These are phyloP conservation scores for Drosophila colorata DNA, from an alignment of 2,888 invertebrate genomes.

Conservation along the genomic window DNA sequence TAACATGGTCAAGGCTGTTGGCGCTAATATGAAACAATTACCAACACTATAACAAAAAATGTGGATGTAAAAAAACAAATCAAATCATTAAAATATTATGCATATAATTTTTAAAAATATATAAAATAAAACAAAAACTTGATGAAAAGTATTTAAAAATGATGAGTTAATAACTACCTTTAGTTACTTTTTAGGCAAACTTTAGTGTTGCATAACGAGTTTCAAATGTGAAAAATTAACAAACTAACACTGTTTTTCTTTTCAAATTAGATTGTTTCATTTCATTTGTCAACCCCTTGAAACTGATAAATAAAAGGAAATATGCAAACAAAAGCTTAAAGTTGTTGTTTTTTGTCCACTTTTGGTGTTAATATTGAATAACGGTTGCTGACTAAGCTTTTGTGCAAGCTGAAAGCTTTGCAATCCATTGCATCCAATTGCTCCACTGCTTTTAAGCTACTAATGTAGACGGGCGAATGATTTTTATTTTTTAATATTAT, in stretches of 20 bases:
- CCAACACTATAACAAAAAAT: constrained; percentile 39
- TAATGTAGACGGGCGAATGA: no score
- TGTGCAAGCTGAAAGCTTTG: constrained; percentile 41
- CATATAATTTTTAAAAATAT: constrained; percentile 23
- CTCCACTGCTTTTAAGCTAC: background rate
- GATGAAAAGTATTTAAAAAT: constrained; percentile 23
- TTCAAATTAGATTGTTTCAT: background rate
- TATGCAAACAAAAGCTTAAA: constrained; percentile 10
- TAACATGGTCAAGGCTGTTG: constrained; percentile 70
- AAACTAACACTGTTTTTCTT: background rate
- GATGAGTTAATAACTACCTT: constrained; percentile 19
- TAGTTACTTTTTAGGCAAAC: background rate
- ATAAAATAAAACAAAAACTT: constrained; percentile 3
- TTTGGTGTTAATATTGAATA: constrained; percentile 56
- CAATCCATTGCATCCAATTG: background rate
- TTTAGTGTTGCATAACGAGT: constrained; percentile 12
- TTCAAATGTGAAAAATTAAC: background rate
- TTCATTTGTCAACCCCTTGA: background rate
- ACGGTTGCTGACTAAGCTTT: constrained; percentile 37
- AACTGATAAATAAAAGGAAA: background rate
- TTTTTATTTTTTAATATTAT: background rate
- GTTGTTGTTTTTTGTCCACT: constrained; percentile 3
- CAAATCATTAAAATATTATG: constrained; percentile 66
- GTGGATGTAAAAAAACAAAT: constrained; percentile 42
- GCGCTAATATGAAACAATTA: constrained; percentile 48